Base-by-base conservation (phyloP, 2,888 invertebrate genomes). In the Eueremaeus valkanovi region DNA sequence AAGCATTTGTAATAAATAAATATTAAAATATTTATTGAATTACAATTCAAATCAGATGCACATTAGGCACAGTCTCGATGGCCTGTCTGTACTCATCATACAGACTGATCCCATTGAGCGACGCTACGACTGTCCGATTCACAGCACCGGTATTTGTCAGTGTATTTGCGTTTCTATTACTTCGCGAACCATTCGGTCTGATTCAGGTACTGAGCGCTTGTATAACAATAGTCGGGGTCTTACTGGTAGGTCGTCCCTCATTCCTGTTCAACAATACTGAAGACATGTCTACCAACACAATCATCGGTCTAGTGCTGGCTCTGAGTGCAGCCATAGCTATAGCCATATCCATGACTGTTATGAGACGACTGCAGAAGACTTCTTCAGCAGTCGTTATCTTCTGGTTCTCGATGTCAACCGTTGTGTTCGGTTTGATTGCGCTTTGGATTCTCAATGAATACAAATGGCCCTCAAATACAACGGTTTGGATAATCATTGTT, bases 61-160 rank as follows among this genome's bases (percentile, higher is more conserved):
- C 70, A 40, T 61, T 72, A n/a, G 75, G 75, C 29, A 75, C 75
- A 9, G 68, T 75, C 31, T 75, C 75, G n/a, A 36, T 75, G 73
- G 75, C 73, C 18, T 73, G 63, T 45, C 40, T 75, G 21, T 76
- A 76, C 40, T 66, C 49, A 16, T 75, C 76, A 2, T 75, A 73
- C 27, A 61, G 68, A 58, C 58, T 73, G 24, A 74, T 77, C 13
- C 75, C 77, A n/a, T 42, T 77, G 21, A 49, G 40, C 9, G 77
- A 77, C 40, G 76, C 74, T 1, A 72, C 76, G 8, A 73, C 76
- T 0, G 77, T 77, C 16, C 27, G 73, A n/a, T 77, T 77, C 33
- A 77, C 77, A 16, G 63, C 77, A 24, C 76, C 77, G 6, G 74
- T 77, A n/a, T 77, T 77, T 55, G 77, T 77, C 33, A 49, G 68